phyloP scores from a whole-genome alignment of 2,888 invertebrate species.

The Perithous albicinctus region DNA sequence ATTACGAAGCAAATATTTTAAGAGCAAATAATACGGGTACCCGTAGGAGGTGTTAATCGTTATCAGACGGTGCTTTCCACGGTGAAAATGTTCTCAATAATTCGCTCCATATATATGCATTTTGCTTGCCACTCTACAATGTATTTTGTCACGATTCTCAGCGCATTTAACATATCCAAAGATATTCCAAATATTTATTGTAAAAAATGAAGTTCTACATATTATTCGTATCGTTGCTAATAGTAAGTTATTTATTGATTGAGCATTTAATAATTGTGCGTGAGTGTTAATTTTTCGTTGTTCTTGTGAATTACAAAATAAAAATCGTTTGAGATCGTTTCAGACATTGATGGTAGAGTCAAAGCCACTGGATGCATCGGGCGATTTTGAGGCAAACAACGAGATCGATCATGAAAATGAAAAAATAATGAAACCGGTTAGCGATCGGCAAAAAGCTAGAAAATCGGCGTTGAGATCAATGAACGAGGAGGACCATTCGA shows the following conservation, averaged over 20 bases:
- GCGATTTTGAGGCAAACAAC: slow-evolving; percentile 63
- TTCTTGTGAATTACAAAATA: neutral
- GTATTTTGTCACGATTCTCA: slow-evolving; percentile 22
- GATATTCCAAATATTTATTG: neutral
- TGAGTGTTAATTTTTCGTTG: neutral
- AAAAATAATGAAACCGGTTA: slow-evolving; percentile 7
- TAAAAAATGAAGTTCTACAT: slow-evolving; percentile 50
- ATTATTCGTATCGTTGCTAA: slow-evolving; percentile 21
- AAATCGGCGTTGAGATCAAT: neutral
- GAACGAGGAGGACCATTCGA: slow-evolving; percentile 9
- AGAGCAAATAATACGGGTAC: slow-evolving; percentile 48
- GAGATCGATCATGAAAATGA: slow-evolving; percentile 66
- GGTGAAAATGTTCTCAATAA: slow-evolving; percentile 15
- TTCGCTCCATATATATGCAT: slow-evolving; percentile 18
- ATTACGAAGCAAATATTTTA: slow-evolving; percentile 29
- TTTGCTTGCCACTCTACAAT: neutral
- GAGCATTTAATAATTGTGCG: neutral
- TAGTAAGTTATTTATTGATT: slow-evolving; percentile 41
- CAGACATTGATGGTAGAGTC: slow-evolving; percentile 54
- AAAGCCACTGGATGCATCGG: slow-evolving; percentile 68
- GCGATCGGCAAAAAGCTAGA: slow-evolving; percentile 15
- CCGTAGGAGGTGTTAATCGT: slow-evolving; percentile 36
- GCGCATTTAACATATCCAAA: neutral
- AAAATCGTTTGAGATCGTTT: slow-evolving; percentile 6
- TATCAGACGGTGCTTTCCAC: slow-evolving; percentile 49